These are phyloP conservation scores for Toxotes lorentzi DNA, from an alignment of 2,797 vertebrate genomes.

Conservation along the genomic window DNA sequence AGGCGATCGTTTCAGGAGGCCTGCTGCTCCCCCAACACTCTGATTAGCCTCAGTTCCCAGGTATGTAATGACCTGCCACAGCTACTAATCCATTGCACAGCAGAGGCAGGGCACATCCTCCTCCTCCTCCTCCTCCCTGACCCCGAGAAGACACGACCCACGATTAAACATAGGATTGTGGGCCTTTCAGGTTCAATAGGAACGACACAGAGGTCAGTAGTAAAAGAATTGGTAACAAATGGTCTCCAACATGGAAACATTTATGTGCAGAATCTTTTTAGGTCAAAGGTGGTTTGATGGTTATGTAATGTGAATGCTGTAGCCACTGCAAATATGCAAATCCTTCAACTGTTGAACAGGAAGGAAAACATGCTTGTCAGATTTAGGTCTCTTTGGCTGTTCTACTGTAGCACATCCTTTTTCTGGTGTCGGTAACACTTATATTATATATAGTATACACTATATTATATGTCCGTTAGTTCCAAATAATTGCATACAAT, in stretches of 20 bases:
- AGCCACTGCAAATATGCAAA: background rate
- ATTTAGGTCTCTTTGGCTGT: background rate
- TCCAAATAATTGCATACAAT: background rate
- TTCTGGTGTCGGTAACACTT: background rate
- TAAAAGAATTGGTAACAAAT: background rate
- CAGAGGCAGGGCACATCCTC: background rate
- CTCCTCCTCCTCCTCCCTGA: slow-evolving; percentile 28
- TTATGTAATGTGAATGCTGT: slow-evolving; percentile 3
- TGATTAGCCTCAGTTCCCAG: slow-evolving; percentile 56
- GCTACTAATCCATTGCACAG: slow-evolving; percentile 60
- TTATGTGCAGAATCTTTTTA: background rate
- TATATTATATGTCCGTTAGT: background rate
- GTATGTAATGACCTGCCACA: slow-evolving; percentile 73
- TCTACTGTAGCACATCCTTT: background rate
- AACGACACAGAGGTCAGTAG: background rate
- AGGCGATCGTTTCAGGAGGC: slow-evolving; percentile 61
- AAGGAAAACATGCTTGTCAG: background rate
- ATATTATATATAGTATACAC: too few species aligned
- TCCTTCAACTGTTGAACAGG: background rate
- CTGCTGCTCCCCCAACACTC: slow-evolving; percentile 47
- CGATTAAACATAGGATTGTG: slow-evolving; percentile 10
- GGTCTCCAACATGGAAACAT: background rate
- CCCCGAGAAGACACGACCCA: slow-evolving; percentile 25
- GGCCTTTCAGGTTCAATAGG: background rate
- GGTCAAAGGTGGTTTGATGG: background rate